Percentiles rank a stretch among this genome's conserved stretches.
phyloP scores from a whole-genome alignment of 2,113 vertebrate species.

The Phaethon lepturus region DNA sequence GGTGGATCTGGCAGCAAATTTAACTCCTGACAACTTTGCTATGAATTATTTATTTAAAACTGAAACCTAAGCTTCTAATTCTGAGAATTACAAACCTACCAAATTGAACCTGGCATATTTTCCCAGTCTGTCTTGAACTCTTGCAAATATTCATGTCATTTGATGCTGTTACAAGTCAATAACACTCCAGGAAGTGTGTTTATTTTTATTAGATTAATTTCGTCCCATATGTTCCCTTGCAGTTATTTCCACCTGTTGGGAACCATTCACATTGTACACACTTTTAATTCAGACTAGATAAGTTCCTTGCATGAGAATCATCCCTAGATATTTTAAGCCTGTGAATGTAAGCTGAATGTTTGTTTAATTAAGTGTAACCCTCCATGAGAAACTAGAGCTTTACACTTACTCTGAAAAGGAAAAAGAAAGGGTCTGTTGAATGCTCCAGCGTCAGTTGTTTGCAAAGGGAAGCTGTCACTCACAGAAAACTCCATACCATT shows the following conservation, averaged over 20 bases:
- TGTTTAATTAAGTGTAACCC: background rate
- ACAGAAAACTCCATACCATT: background rate
- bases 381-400: background rate
- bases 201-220: background rate
- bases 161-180: background rate
- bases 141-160: background rate
- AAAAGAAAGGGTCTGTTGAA: background rate
- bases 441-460: background rate
- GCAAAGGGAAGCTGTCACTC: background rate
- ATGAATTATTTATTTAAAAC: background rate
- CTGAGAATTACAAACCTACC: background rate
- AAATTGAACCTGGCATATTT: background rate
- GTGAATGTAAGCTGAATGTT: background rate
- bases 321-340: background rate
- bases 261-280: background rate
- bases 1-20: background rate
- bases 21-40: background rate
- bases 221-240: background rate
- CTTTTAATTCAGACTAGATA: background rate
- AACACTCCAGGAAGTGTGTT: background rate
- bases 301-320: background rate
- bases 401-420: background rate
- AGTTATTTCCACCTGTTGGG: background rate
- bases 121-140: background rate
- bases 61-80: background rate